Conservation (phyloP, 2,113 vertebrate genomes). For the Ammospiza caudacuta region DNA sequence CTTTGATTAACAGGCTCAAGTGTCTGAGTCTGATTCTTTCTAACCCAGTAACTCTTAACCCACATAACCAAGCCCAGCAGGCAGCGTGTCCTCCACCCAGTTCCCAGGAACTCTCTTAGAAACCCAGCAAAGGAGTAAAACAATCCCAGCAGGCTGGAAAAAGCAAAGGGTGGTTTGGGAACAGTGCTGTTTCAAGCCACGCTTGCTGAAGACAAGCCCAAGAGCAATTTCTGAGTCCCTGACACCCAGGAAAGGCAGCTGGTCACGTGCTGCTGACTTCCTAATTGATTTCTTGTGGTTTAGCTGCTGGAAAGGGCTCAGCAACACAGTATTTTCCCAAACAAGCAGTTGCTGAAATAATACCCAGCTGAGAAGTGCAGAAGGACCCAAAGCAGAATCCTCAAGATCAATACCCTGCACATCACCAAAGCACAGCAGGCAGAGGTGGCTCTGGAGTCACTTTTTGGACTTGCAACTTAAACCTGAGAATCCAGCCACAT, state of each 20-base stretch:
- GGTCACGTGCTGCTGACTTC: background rate
- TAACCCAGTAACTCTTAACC: background rate
- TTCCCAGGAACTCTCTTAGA: background rate
- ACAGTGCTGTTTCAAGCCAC: fast-evolving
- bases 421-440: background rate
- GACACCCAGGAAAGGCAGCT: background rate
- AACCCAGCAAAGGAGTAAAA: background rate
- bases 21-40: background rate
- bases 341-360: background rate
- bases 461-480: background rate
- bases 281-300: slow-evolving; percentile 8
- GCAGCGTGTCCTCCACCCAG: background rate
- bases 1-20: slow-evolving; percentile 41
- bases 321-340: background rate
- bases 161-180: background rate
- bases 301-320: background rate
- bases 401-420: background rate
- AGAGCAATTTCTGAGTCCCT: background rate
- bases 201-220: background rate
- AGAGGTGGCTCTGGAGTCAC: background rate
- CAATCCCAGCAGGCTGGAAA: background rate
- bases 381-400: background rate
- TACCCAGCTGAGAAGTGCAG: background rate
- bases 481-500: background rate
- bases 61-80: background rate